A percentile compares a stretch with the other conserved stretches of the same genome.
Evolutionary conservation across 1,140 invertebrate species (phyloP).

Genomic region (Microplitis demolitor): DNA sequence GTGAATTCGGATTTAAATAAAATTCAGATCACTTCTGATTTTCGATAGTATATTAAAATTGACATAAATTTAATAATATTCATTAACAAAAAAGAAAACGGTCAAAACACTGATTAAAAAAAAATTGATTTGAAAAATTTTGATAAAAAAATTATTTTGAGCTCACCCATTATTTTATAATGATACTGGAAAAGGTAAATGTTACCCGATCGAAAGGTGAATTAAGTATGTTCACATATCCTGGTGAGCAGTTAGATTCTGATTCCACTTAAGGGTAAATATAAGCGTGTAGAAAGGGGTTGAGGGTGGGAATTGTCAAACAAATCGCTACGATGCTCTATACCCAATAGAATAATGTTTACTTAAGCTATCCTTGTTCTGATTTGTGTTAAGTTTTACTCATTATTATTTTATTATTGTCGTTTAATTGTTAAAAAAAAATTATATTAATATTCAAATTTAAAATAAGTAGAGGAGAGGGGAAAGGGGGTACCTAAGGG

Average conservation of each 20-base stretch:
- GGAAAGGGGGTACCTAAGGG: too few relatives aligned
- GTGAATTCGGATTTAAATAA: too few relatives aligned
- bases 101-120: background rate
- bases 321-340: background rate
- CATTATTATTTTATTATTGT: too few relatives aligned
- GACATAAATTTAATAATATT: too few relatives aligned
- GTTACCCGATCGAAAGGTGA: constrained; percentile 6
- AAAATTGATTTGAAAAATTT: background rate
- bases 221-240: constrained; percentile 2
- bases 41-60: too few relatives aligned
- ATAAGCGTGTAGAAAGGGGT: background rate
- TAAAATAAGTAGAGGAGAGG: too few relatives aligned
- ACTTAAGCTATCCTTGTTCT: background rate
- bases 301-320: background rate
- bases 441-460: too few relatives aligned
- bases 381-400: background rate
- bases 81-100: too few relatives aligned
- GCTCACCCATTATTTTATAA: constrained; percentile 11
- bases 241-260: background rate
- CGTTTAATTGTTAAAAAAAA: too few relatives aligned
- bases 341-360: background rate
- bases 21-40: too few relatives aligned
- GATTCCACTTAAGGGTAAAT: constrained; percentile 6
- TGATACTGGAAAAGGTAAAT: background rate
- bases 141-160: background rate